These are phyloP conservation scores for Plecturocebus donacophilus DNA, from an alignment of 2,113 vertebrate species.

Conservation along the genomic window DNA sequence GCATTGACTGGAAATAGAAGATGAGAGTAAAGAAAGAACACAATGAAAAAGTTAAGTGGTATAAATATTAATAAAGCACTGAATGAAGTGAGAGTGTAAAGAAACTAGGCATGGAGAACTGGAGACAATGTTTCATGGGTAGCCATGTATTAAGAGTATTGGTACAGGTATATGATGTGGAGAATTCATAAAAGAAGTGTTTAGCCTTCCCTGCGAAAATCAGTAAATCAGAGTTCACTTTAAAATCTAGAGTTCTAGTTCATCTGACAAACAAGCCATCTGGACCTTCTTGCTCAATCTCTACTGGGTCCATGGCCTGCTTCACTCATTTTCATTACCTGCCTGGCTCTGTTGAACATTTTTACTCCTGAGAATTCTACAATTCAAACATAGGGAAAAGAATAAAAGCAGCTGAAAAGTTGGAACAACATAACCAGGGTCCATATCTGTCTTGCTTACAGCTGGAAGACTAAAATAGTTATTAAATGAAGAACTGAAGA, in stretches of 20 bases:
- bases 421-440: neutral
- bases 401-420: neutral
- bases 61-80: neutral
- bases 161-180: neutral
- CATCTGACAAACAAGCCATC: neutral
- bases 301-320: neutral
- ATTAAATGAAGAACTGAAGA: neutral
- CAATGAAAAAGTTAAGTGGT: neutral
- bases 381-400: neutral
- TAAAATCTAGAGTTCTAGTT: constrained; percentile 44
- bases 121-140: neutral
- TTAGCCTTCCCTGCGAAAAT: neutral
- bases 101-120: neutral
- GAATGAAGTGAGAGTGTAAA: neutral
- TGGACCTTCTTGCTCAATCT: neutral
- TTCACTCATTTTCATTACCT: neutral
- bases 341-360: neutral
- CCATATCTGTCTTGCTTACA: neutral
- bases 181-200: neutral
- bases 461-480: neutral
- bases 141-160: neutral
- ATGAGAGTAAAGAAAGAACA: neutral
- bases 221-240: neutral
- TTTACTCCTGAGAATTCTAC: neutral
- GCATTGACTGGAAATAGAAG: neutral